Evolutionary conservation across 2,888 invertebrate species (phyloP), one percentile per base, ranked within the genome.

Genomic region (Pomacea canaliculata): DNA sequence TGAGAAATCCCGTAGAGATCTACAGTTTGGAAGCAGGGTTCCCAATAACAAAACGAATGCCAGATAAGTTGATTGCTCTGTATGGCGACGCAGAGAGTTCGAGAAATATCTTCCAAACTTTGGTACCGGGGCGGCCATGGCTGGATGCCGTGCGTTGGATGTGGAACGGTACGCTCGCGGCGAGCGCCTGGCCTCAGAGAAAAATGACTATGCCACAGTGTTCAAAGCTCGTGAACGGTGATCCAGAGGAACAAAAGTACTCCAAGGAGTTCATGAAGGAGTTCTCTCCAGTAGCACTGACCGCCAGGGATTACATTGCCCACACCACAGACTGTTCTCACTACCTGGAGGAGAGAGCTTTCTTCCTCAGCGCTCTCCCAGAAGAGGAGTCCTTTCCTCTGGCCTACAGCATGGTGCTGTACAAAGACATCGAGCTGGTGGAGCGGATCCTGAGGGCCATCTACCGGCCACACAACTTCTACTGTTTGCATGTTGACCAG

Each of bases 401-500:
- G 10, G 88, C 88, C 0, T 89, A 85, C 78, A 81, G 83, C 10
- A 83, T 89, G 46, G 79, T 85, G 68, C 81, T 86, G 74, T 85
- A 86, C 78, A 83, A 79, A 23, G 76, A 78, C 27, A 79, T 82
- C 0, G 84, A 86, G 48, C 88, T 89, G 71, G 66, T 73, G 1
- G 88, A 88, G 76, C 78, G 87, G 37, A 75, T 89, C 8, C 79
- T 90, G 23, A 76, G 87, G 10, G 81, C 84, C n/a, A 86, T 90
- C 37, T 90, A 90, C 77, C 76, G 85, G 37, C 86, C 86, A 18
- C 88, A 89, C 70, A 89, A 90, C 77, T 69, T 85, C 48, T 90
- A 89, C 80, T 90, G 90, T 77, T 81, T 90, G 16, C 90, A 90
- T 73, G 84, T 90, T 4, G 90, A 90, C 76, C 79, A 73, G 49